phyloP scores from a whole-genome alignment of 2,113 vertebrate species.

The Regulus satrapa region DNA sequence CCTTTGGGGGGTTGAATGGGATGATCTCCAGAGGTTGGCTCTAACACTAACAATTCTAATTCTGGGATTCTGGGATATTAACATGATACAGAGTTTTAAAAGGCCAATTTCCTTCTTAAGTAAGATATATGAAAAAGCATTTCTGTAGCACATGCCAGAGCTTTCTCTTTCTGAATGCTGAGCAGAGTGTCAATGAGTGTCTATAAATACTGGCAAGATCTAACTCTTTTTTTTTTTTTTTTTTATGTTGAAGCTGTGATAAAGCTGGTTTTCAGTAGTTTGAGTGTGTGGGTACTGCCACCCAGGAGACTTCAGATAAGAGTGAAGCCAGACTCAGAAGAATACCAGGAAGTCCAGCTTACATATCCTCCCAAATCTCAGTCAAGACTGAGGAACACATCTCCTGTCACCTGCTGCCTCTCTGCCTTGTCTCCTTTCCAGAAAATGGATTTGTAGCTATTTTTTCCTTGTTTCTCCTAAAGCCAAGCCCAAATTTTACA shows the following conservation, averaged over 20 bases:
- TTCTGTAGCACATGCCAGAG: background rate
- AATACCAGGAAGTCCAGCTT: background rate
- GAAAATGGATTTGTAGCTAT: background rate
- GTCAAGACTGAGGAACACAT: background rate
- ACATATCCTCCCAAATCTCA: background rate
- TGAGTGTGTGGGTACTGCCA: background rate
- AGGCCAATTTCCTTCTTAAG: background rate
- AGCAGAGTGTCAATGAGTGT: background rate
- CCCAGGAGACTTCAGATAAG: background rate
- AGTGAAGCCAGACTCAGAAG: background rate
- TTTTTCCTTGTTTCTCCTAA: background rate
- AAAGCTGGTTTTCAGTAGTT: background rate
- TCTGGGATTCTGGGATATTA: background rate
- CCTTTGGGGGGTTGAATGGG: no score
- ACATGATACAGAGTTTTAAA: background rate
- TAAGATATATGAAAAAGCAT: background rate
- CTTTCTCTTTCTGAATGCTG: background rate
- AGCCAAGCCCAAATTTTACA: fast-evolving
- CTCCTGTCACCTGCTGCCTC: background rate
- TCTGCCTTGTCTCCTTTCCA: background rate
- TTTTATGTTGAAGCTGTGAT: fast-evolving
- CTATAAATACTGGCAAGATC: background rate
- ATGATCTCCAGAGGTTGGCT: background rate
- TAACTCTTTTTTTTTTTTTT: background rate
- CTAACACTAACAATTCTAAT: background rate